Conservation (phyloP, 2,113 vertebrate genomes). For the Strix uralensis region DNA sequence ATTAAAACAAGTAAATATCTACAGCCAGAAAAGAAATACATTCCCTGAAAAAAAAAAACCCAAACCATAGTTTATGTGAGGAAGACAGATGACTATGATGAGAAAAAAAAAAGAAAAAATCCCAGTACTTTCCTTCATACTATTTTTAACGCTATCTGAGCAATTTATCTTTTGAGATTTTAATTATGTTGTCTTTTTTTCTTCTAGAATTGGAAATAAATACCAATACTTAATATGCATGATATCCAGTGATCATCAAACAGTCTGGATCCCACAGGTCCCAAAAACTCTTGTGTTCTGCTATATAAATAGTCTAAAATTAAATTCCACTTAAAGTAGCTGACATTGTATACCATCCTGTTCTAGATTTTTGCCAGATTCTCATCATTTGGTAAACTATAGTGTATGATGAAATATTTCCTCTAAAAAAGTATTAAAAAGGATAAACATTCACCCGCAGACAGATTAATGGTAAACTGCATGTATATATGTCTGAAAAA, state of each 20-base stretch:
- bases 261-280: background rate
- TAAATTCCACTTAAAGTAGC: background rate
- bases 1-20: background rate
- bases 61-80: background rate
- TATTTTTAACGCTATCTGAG: background rate
- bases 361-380: background rate
- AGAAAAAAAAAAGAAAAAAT: background rate
- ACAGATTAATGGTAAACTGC: background rate
- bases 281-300: background rate
- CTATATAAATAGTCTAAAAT: background rate
- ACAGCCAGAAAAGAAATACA: background rate
- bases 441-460: background rate
- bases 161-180: background rate
- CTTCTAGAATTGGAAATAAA: background rate
- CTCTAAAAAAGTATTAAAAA: background rate
- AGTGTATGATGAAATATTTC: background rate
- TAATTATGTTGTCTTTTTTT: background rate
- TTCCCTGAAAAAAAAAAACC: background rate
- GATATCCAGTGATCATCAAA: background rate
- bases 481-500: background rate
- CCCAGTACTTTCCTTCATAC: background rate
- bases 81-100: background rate
- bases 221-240: background rate
- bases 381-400: background rate
- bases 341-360: background rate